Percentiles rank a stretch among this genome's conserved stretches.
Conservation (phyloP, 2,797 vertebrate species). For the Toxotes lorentzi region DNA sequence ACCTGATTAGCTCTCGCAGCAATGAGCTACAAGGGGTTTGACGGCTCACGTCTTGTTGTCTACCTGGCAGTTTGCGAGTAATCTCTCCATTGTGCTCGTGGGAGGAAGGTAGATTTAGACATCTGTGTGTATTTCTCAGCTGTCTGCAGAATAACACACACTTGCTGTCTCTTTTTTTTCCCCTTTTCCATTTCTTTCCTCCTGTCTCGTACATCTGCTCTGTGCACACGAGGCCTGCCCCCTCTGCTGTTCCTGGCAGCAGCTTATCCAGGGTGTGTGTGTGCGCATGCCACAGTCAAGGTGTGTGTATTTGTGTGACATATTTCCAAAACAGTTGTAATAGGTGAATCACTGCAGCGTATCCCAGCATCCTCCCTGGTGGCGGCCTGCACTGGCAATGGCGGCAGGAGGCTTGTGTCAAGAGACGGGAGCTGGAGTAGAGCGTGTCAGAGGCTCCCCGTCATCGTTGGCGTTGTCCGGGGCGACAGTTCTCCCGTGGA, state of each 20-base stretch:
- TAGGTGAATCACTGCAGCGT: constrained; percentile 80
- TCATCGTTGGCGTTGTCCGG: constrained; percentile 58
- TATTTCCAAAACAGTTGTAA: constrained; percentile 68
- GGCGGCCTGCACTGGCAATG: constrained; percentile 63
- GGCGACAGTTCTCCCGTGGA: constrained; percentile 79
- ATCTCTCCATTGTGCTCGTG: constrained; percentile 81
- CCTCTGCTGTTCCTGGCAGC: constrained; percentile 63
- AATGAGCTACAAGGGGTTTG: constrained; percentile 63
- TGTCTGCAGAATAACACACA: constrained; percentile 67
- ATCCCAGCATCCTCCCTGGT: constrained; percentile 82
- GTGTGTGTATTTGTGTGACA: constrained; percentile 60
- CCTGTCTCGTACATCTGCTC: constrained; percentile 71
- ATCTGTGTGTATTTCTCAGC: constrained; percentile 70
- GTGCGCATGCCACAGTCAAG: constrained; percentile 35
- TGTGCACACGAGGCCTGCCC: constrained; percentile 51
- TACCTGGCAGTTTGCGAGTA: constrained; percentile 84
- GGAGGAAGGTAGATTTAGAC: constrained; percentile 81
- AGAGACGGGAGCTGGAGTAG: constrained; percentile 78
- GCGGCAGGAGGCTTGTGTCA: constrained; percentile 83
- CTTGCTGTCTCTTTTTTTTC: constrained; percentile 34
- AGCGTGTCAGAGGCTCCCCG: constrained; percentile 84
- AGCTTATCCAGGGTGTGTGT: constrained; percentile 68
- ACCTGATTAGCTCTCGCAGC: constrained; percentile 74
- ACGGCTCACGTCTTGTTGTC: constrained; percentile 74
- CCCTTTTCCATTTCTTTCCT: constrained; percentile 40